phyloP scores from a whole-genome alignment of 2,888 invertebrate genomes.

The Elaeidobius kamerunicus region DNA sequence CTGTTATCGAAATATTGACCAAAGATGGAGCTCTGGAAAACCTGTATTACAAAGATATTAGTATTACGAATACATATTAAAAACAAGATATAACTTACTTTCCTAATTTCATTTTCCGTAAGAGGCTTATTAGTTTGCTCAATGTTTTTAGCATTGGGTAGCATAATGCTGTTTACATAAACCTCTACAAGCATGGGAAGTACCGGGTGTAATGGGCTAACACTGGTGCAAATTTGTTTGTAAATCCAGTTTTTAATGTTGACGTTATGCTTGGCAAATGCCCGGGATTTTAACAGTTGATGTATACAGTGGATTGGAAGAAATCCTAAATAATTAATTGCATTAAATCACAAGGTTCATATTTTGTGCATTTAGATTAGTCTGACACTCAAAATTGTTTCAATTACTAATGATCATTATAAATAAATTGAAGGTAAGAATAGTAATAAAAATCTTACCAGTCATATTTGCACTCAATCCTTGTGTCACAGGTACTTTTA shows the following conservation, averaged over 20 bases:
- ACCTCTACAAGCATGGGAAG: slow-evolving; percentile 91
- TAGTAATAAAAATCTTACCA: slow-evolving; percentile 31
- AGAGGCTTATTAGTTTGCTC: slow-evolving; percentile 87
- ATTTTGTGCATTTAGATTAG: no score
- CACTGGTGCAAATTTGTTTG: slow-evolving; percentile 84
- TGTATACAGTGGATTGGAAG: slow-evolving; percentile 96
- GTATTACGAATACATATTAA: not conserved
- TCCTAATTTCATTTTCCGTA: slow-evolving; percentile 82
- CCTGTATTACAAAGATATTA: slow-evolving; percentile 41
- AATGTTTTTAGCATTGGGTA: slow-evolving; percentile 62
- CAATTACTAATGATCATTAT: no score
- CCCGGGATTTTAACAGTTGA: slow-evolving; percentile 88
- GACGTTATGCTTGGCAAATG: slow-evolving; percentile 94
- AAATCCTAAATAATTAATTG: slow-evolving; percentile 62
- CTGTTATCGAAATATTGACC: slow-evolving; percentile 68
- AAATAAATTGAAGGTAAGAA: no score
- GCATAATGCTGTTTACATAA: slow-evolving; percentile 88
- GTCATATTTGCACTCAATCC: slow-evolving; percentile 84
- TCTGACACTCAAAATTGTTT: no score
- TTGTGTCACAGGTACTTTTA: slow-evolving; percentile 91
- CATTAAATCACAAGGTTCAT: no score
- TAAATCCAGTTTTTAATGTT: slow-evolving; percentile 97
- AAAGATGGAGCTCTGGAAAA: slow-evolving; percentile 76
- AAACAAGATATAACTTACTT: slow-evolving; percentile 40
- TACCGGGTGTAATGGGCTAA: slow-evolving; percentile 86